Base-by-base conservation (phyloP, 1,140 invertebrate genomes). In the Cylas formicarius region DNA sequence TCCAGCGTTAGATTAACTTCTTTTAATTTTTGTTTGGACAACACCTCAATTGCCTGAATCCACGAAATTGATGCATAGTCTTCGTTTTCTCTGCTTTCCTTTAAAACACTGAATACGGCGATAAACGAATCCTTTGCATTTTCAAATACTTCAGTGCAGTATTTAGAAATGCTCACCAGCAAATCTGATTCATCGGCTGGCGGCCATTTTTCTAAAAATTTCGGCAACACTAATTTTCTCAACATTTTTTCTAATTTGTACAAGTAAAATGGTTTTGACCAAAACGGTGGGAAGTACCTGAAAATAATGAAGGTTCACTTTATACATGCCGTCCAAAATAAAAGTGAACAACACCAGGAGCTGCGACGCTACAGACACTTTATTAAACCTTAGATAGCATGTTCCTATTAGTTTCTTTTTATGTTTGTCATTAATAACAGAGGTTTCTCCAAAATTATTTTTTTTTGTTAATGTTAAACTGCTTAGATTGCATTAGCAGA, bases 221-320 rank as follows among this genome's bases (percentile, higher is more conserved):
- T 42, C n/a, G 60, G 60, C 13, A 66, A 44, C 24, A 41, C 49
- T 11, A 66, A 43, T 21, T 29, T 23, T 10, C 51, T 24, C 6
- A 64, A 32, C 11, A 49, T 38, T 16, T 29, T 32, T 41, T 44
- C 37, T 4, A 66, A 10, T 18, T 48, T 32, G 3, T 40, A 13
- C 13, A 29, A 36, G 21, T 62, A 63, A 1, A 35, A 31, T n/a
- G 41, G 27, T 19, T 40, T 32, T 11, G 71, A 71, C 76, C 76
- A 78, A 23, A 67, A 63, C 1, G 52, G 47, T 5, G 74, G 67
- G 48, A 77, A 78, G 50, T 76, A 70, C 48, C 46, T 48, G 22
- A 11, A 42, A 17, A 17, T 10, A 35, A 35, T n/a, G n/a, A n/a
- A n/a, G n/a, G n/a, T n/a, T n/a, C n/a, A n/a, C n/a, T n/a, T n/a